Base-by-base conservation (phyloP, 2,113 vertebrate species). In the Pardalotus punctatus region DNA sequence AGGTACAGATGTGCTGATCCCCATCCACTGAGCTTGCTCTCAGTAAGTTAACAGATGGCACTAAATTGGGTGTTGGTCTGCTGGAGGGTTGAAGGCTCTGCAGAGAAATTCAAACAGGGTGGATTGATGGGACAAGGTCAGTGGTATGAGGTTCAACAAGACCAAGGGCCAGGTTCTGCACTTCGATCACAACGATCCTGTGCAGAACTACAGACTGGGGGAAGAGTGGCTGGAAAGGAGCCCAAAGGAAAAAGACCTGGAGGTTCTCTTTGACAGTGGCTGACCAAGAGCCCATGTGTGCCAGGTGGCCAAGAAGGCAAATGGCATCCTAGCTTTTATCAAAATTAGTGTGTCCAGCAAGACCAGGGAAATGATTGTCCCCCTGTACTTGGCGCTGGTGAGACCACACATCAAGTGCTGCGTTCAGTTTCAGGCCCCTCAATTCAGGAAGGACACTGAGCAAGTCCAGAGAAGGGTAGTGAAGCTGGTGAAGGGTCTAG, bases 371-470 rank as follows among this genome's bases (percentile, higher is more conserved):
- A 29, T 54, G 17, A 48, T 31, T 54, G 6, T 13, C 25, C 58
- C 47, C 29, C n/a, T 54, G 35, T 35, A 76, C 17, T 33, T 15
- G 40, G 14, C 54, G 40, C 10, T 0, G 1, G 11, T 35, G 21
- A 89, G n/a, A 29, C 11, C 36, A 14, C 2, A 0, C 7, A 38
- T n/a, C 0, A 0, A 51, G 22, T 22, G 14, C 8, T 47, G 8
- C 42, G 29, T 4, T 74, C 10, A 8, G 8, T 76, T 54, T 14
- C 27, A 60, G n/a, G 18, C 15, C 12, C 5, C 25, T 54, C 40
- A 35, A 2, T 54, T 27, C 47, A 62, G 40, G 31, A 61, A 70
- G 38, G 47, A 53, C 69, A 47, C 5, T n/a, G n/a, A 56, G 20
- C 14, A 69, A 31, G n/a, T 76, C 35, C 54, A 69, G 35, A 27